Percentiles rank a stretch among this genome's conserved stretches.
Conservation (phyloP, 2,888 invertebrate species). For the Aphodius granarius region DNA sequence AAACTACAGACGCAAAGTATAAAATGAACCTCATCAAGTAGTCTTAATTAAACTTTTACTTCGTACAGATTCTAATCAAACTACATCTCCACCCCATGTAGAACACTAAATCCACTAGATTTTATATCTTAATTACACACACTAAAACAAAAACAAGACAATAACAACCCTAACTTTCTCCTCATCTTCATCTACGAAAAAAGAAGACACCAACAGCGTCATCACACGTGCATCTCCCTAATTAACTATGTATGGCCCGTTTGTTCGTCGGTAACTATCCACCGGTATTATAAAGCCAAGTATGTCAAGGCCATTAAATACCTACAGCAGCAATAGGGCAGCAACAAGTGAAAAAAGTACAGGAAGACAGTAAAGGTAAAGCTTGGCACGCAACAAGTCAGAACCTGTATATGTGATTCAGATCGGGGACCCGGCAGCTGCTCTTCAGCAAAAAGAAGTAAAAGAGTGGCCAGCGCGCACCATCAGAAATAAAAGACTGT, state of each 20-base stretch:
- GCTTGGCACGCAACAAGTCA: constrained; percentile 13
- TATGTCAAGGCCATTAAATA: constrained; percentile 21
- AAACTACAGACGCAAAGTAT: background rate
- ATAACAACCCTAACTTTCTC: background rate
- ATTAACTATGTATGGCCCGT: background rate
- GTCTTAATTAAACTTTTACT: background rate
- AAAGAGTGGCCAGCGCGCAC: background rate
- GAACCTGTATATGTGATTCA: constrained; percentile 8
- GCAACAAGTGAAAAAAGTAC: background rate
- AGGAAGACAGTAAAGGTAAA: background rate
- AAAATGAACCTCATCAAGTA: background rate
- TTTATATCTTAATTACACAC: background rate
- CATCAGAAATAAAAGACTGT: background rate
- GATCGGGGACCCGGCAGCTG: background rate
- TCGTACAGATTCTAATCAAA: background rate
- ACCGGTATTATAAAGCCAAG: background rate
- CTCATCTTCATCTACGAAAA: background rate
- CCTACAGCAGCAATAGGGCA: background rate
- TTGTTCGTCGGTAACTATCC: background rate
- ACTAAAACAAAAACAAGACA: background rate
- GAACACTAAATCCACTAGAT: background rate
- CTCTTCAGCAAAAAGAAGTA: constrained; percentile 1
- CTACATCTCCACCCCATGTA: background rate
- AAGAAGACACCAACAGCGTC: background rate
- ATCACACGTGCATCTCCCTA: background rate